Evolutionary conservation across 2,113 vertebrate genomes (phyloP).

Genomic region (Notothenia rossii): DNA sequence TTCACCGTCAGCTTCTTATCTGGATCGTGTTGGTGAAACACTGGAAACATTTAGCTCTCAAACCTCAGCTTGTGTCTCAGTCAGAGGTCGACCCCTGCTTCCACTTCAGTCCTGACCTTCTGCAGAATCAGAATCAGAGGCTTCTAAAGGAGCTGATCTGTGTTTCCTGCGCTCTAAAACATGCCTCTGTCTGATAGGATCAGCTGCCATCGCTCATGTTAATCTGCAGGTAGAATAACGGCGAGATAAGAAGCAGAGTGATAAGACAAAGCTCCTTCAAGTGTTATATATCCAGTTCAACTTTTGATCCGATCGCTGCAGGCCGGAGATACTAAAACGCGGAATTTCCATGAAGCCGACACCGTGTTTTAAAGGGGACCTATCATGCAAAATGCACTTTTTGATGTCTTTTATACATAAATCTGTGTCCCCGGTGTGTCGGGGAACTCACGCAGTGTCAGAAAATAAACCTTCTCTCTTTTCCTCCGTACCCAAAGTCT

Average conservation of each 20-base stretch:
- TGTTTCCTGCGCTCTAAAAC: conserved; percentile 19
- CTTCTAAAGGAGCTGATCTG: background rate
- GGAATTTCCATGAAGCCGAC: conserved; percentile 43
- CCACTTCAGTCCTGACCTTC: conserved; percentile 31
- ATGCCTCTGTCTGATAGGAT: conserved; percentile 37
- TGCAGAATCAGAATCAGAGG: conserved; percentile 41
- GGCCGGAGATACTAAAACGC: conserved; percentile 14
- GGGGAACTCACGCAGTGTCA: too few relatives aligned
- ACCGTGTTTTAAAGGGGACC: background rate
- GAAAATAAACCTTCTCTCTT: too few relatives aligned
- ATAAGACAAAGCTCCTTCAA: conserved; percentile 46
- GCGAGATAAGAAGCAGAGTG: conserved; percentile 25
- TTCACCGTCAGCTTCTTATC: too few relatives aligned
- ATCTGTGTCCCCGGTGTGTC: too few relatives aligned
- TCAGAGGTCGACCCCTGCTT: conserved; percentile 15
- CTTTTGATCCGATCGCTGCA: conserved; percentile 45
- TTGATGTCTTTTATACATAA: too few relatives aligned
- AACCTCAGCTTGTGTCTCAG: background rate
- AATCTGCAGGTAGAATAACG: conserved; percentile 40
- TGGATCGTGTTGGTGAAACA: background rate
- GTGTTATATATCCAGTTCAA: conserved; percentile 33
- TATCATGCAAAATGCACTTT: too few relatives aligned
- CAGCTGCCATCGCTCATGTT: conserved; percentile 21
- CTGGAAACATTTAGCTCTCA: background rate
- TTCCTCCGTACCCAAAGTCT: too few relatives aligned